Evolutionary conservation across 2,797 vertebrate genomes (phyloP).

Genomic region (Echeneis naucrates): DNA sequence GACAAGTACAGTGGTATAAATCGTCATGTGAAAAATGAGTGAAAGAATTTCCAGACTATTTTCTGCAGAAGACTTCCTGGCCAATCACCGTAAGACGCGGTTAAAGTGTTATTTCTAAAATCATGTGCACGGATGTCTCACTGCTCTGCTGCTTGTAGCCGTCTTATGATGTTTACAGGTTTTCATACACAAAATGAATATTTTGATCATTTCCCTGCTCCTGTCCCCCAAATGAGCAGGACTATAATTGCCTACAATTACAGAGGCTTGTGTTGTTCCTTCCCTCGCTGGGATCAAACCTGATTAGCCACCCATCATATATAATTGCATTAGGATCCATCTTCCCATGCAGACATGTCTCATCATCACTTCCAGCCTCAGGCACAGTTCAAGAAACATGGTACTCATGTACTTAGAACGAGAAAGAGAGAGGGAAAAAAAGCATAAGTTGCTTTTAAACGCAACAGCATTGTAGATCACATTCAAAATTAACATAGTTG

Average conservation of each 20-base stretch:
- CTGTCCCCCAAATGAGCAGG: slow-evolving; percentile 20
- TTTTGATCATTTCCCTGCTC: slow-evolving; percentile 23
- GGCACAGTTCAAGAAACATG: slow-evolving; percentile 47
- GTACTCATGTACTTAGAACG: no score
- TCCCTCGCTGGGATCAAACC: slow-evolving; percentile 53
- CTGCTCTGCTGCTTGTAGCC: neutral
- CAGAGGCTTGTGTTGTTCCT: slow-evolving; percentile 38
- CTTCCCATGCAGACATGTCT: slow-evolving; percentile 67
- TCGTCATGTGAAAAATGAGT: neutral
- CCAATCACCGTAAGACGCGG: neutral
- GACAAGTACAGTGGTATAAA: neutral
- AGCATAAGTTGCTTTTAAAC: slow-evolving; percentile 14
- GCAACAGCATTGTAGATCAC: slow-evolving; percentile 10
- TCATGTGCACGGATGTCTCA: neutral
- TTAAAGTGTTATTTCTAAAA: neutral
- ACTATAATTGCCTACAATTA: slow-evolving; percentile 59
- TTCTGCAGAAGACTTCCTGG: neutral
- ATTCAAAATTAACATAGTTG: slow-evolving; percentile 34
- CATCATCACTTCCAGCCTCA: slow-evolving; percentile 62
- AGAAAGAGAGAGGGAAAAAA: no score
- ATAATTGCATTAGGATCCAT: slow-evolving; percentile 67
- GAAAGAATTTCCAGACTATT: neutral
- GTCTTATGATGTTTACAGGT: neutral
- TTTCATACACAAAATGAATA: slow-evolving; percentile 11
- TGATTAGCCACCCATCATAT: slow-evolving; percentile 55